Percentiles rank a stretch among this genome's conserved stretches.
Conservation (phyloP, 2,113 vertebrate genomes). For the Colinus virginianus region DNA sequence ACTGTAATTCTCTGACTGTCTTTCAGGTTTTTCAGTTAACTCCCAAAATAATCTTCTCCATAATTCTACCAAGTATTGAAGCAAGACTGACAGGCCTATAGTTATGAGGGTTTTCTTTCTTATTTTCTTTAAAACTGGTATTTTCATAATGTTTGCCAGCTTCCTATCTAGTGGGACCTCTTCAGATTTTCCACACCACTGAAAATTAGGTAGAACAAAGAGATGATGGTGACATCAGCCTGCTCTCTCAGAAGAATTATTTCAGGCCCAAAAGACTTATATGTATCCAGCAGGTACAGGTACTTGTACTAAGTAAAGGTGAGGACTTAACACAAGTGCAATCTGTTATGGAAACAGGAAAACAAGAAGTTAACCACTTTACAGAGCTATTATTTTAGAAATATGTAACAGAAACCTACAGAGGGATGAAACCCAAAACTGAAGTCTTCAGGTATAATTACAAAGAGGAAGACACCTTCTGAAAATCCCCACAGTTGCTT, state of each 20-base stretch:
- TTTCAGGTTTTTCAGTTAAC: not conserved
- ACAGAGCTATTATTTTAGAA: not conserved
- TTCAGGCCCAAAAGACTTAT: not conserved
- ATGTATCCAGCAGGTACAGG: not conserved
- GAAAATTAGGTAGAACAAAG: not conserved
- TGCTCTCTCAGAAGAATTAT: not conserved
- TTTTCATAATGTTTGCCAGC: not conserved
- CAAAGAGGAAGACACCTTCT: not conserved
- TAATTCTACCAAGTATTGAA: not conserved
- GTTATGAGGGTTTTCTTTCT: not conserved
- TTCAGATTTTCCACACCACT: not conserved
- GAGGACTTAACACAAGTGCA: not conserved
- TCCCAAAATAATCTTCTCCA: not conserved
- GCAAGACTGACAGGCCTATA: not conserved
- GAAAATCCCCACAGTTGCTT: not conserved
- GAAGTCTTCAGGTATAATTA: not conserved
- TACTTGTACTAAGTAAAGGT: too few relatives aligned
- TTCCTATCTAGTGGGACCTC: not conserved
- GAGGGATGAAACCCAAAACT: not conserved
- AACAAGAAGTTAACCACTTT: not conserved
- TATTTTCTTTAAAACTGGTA: not conserved
- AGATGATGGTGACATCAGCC: not conserved
- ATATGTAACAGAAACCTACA: not conserved
- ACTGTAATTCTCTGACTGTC: not conserved
- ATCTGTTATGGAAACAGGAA: not conserved